Evolutionary conservation across 1,140 invertebrate genomes (phyloP), one percentile per base, ranked within the genome.

Genomic region (Cotesia chilonis): DNA sequence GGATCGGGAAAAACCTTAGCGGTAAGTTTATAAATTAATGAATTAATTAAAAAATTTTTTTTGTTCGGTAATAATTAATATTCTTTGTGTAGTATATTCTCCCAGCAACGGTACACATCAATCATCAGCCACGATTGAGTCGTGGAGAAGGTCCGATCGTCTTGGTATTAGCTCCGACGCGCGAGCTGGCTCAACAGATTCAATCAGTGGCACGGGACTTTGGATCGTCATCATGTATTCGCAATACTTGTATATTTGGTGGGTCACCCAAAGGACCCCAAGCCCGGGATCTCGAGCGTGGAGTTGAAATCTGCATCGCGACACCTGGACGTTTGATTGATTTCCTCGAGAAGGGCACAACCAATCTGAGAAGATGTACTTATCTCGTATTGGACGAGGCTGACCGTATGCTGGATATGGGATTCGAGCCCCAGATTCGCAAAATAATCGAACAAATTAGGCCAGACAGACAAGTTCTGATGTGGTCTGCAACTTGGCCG

Each of bases 401-500:
- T 47, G 94, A 95, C 82, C 87, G 93, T 61, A 95, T 95, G 93
- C 82, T 94, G 36, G 94, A 95, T 84, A 99, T 99, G 98, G 98
- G 98, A 66, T 99, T 99, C 84, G 98, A 99, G 84, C 98, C 98
- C 0, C 98, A 99, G 85, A 99, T 99, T 80, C 89, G 97, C 52
- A 98, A 98, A 85, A 99, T 99, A 74, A 94, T 99, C 73, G 94
- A 96, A 81, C 97, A 99, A 84, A 97, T 99, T 77, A 90, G 93
- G 80, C 96, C 96, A 4, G 96, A 98, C 83, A 90, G 97, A 60
- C 97, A 99, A 87, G 96, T 96, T 2, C 88, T 99, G 3, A 99
- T 99, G 98, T 99, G 97, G 96, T 97, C 95, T 60, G 98, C 98
- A n/a, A 99, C 98, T 5, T 99, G 98, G 98, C 98, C 98, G 1